Evolutionary conservation across 2,113 vertebrate genomes (phyloP).

Genomic region (Pachycephala philippinensis): DNA sequence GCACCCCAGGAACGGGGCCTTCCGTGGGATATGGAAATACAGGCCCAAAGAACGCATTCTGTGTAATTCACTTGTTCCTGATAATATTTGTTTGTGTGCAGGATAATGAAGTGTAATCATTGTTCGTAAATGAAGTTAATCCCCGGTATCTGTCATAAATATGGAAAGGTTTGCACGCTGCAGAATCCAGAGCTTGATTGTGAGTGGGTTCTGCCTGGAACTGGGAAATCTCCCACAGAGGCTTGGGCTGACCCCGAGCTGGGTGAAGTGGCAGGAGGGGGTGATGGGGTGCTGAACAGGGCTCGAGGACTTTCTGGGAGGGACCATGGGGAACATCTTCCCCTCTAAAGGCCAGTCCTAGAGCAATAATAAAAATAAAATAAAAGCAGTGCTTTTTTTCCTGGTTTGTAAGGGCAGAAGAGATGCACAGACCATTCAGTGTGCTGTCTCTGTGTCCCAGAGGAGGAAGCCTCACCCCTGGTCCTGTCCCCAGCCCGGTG

Average conservation of each 20-base stretch:
- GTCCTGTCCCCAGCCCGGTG: not conserved
- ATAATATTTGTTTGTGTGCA: conserved; percentile 43
- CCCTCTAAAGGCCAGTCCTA: not conserved
- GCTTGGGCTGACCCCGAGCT: not conserved
- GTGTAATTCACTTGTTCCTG: not conserved
- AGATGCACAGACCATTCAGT: not conserved
- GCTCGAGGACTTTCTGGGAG: not conserved
- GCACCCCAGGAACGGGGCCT: not conserved
- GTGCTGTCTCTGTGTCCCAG: not conserved
- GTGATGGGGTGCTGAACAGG: not conserved
- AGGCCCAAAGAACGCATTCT: not conserved
- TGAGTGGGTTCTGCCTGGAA: not conserved
- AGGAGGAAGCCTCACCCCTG: not conserved
- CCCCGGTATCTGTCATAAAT: conserved; percentile 1
- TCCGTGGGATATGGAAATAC: conserved; percentile 27
- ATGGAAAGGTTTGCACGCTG: not conserved
- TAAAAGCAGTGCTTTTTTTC: not conserved
- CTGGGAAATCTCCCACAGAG: not conserved
- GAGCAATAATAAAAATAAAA: not conserved
- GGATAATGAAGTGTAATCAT: conserved; percentile 47
- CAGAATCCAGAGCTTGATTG: not conserved
- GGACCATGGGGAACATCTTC: not conserved
- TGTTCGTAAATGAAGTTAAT: conserved; percentile 23
- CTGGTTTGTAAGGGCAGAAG: not conserved
- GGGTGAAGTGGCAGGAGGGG: fast-evolving